Evolutionary conservation across 2,888 invertebrate genomes (phyloP).

Genomic region (Deladenus siricidicola): DNA sequence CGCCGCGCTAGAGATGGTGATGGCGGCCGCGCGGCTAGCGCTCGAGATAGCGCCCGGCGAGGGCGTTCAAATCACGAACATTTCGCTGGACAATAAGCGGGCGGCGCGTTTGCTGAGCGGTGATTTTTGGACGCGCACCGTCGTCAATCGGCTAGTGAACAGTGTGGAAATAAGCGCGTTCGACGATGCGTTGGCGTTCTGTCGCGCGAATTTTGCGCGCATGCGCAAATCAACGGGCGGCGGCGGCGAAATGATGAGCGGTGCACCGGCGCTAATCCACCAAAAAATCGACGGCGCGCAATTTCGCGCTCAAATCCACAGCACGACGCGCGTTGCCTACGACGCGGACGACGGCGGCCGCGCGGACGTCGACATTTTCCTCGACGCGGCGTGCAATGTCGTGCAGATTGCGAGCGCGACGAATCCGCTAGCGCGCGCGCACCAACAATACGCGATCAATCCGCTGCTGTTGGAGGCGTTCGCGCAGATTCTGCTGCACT

Average conservation of each 20-base stretch:
- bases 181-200: neutral
- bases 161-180: neutral
- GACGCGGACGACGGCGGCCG: too few species aligned
- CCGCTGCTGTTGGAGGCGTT: constrained; percentile 10
- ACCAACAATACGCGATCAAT: constrained; percentile 2
- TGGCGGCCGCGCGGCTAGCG: neutral
- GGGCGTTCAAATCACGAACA: neutral
- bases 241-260: neutral
- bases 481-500: constrained; percentile 9
- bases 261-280: too few species aligned
- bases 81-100: neutral
- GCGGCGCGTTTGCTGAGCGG: neutral
- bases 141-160: neutral
- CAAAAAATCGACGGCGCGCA: neutral
- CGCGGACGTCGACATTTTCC: too few species aligned
- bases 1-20: constrained; percentile 3
- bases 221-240: too few species aligned
- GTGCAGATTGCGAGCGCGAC: neutral
- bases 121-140: constrained; percentile 8
- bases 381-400: neutral
- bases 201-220: neutral
- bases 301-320: neutral
- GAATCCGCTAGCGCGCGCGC: neutral
- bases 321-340: neutral
- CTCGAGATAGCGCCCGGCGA: neutral